Conservation (phyloP, 2,888 invertebrate genomes). For the Andrena marginata region DNA sequence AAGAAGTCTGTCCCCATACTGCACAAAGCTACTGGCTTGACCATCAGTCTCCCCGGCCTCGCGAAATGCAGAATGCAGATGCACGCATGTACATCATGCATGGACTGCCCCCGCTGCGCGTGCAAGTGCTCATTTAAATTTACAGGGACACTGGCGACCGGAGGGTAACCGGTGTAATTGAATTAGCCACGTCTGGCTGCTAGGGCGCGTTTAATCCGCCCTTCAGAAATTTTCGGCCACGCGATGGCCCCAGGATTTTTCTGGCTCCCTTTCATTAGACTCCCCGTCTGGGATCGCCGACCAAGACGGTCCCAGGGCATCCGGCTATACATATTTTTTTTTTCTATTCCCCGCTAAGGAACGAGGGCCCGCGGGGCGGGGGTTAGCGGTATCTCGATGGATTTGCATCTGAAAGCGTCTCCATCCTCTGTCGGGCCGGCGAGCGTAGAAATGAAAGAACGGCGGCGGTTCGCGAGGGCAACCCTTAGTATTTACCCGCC, state of each 20-base stretch:
- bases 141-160: conserved; percentile 60
- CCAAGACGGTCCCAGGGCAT: conserved; percentile 34
- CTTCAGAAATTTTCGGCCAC: conserved; percentile 59
- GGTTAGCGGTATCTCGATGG: conserved; percentile 67
- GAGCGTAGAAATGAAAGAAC: conserved; percentile 68
- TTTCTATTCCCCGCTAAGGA: conserved; percentile 36
- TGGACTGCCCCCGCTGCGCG: not conserved
- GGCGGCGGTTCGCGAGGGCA: conserved; percentile 47
- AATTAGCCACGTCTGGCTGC: conserved; percentile 67
- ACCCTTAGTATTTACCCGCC: conserved; percentile 75
- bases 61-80: conserved; percentile 8
- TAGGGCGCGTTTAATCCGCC: conserved; percentile 57
- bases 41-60: not conserved
- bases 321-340: conserved; percentile 31
- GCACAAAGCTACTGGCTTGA: not conserved
- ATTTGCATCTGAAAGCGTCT: conserved; percentile 82
- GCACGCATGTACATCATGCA: conserved; percentile 1
- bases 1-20: not conserved
- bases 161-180: conserved; percentile 70
- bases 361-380: not conserved
- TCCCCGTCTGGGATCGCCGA: conserved; percentile 19
- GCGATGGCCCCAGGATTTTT: conserved; percentile 27
- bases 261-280: conserved; percentile 22
- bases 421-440: conserved; percentile 49
- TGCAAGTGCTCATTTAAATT: conserved; percentile 63